phyloP scores from a whole-genome alignment of 2,113 vertebrate species.

The Aplodontia rufa region DNA sequence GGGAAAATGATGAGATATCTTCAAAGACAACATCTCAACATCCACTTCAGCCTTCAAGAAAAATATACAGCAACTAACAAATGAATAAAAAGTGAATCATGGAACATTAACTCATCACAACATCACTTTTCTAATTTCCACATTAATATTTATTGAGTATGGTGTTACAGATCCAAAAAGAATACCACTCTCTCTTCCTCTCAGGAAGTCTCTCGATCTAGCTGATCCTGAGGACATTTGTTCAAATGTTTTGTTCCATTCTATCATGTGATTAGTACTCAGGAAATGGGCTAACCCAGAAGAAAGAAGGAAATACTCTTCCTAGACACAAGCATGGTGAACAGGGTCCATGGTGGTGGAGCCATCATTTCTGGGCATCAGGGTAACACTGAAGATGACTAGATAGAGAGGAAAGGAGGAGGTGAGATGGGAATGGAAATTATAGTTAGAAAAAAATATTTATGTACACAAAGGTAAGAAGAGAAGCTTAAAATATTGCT shows the following conservation, averaged over 20 bases:
- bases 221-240: background rate
- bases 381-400: background rate
- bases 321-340: background rate
- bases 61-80: background rate
- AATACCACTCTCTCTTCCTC: background rate
- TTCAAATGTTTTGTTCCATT: background rate
- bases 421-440: background rate
- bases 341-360: background rate
- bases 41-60: background rate
- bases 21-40: background rate
- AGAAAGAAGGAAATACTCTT: background rate
- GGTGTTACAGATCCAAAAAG: background rate
- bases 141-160: background rate
- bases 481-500: background rate
- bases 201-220: background rate
- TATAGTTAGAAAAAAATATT: background rate
- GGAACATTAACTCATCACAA: background rate
- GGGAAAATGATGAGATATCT: slow-evolving; percentile 31
- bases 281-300: background rate
- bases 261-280: background rate
- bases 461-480: background rate
- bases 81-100: background rate
- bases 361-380: background rate
- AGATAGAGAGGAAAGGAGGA: background rate
- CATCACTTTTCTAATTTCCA: background rate